Base-by-base conservation (phyloP, 1,140 invertebrate species). In the Bombus pascuorum region DNA sequence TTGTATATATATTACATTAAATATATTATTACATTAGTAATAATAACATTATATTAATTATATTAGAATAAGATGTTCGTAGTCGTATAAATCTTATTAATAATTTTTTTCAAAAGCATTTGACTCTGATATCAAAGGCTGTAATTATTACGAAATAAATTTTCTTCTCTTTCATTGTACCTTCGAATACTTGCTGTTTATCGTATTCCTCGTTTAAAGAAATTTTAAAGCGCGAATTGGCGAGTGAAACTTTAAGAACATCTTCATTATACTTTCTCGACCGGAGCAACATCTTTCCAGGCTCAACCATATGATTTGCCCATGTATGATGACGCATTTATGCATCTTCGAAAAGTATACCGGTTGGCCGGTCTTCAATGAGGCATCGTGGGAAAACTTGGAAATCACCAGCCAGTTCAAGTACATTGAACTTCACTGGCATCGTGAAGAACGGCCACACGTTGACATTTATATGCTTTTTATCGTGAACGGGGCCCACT, bases 391-490 rank as follows among this genome's bases (percentile, higher is more conserved):
- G 83, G 83, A 84, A 84, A 79, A 39, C 66, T 79, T 72, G 75
- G 66, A 84, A 84, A 84, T 84, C 47, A 42, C 47, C 53, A 68
- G 39, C 44, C 76, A 77, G 34, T 65, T 57, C 57, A 81, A 75
- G 87, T 81, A 74, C 87, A 73, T 81, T 87, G 87, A 89, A 89
- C 87, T 75, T 80, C n/a, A 68, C 37, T 37, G 77, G 12, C 39
- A 37, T 53, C 72, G 66, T 28, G 68, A 84, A 42, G 28, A 77
- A 76, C 74, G 74, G 44, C 83, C 59, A 37, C 59, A 37, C 80
- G 85, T 80, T 78, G 87, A 87, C 86, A 82, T 89, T 84, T 87
- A 87, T 84, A 84, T 62, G 42, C 44, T 89, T 89, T 89, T 87
- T 89, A 78, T 78, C 81, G 65, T 71, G 75, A 73, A 86, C 68